These are phyloP conservation scores for Dipodomys spectabilis DNA, from an alignment of 2,113 vertebrate genomes.

Conservation along the genomic window DNA sequence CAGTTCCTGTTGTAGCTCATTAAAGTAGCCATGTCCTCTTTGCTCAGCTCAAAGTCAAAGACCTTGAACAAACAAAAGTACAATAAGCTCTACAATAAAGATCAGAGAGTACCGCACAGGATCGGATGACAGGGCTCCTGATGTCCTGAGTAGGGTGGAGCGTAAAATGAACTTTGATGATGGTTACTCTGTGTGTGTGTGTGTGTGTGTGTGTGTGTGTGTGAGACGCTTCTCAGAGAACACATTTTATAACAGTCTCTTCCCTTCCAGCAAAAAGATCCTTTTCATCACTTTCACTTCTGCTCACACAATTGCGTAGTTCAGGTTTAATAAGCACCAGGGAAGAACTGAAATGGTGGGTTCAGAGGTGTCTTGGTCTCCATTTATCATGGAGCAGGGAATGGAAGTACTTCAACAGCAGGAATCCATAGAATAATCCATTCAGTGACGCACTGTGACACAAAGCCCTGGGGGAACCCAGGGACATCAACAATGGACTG, in stretches of 20 bases:
- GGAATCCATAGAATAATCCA: not conserved
- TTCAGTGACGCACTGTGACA: not conserved
- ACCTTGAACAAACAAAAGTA: conserved; percentile 84
- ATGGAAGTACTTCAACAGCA: not conserved
- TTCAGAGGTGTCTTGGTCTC: not conserved
- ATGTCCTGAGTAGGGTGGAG: rapidly evolving
- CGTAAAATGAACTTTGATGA: not conserved
- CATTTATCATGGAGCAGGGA: not conserved
- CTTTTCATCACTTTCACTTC: not conserved
- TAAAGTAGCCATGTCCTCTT: conserved; percentile 91
- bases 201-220: no score
- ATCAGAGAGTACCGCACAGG: rapidly evolving
- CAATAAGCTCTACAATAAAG: not conserved
- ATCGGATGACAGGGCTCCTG: not conserved
- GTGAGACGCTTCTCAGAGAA: no score
- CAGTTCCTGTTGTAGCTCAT: conserved; percentile 92
- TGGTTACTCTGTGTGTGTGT: no score
- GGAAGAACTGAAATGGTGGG: not conserved
- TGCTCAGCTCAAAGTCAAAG: conserved; percentile 94
- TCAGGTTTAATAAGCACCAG: not conserved
- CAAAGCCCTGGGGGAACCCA: no score
- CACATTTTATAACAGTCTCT: not conserved
- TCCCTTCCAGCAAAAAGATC: not conserved
- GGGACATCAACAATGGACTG: not conserved
- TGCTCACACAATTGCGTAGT: not conserved